Base-by-base conservation (phyloP, 2,888 invertebrate genomes). In the Polietes domitor region DNA sequence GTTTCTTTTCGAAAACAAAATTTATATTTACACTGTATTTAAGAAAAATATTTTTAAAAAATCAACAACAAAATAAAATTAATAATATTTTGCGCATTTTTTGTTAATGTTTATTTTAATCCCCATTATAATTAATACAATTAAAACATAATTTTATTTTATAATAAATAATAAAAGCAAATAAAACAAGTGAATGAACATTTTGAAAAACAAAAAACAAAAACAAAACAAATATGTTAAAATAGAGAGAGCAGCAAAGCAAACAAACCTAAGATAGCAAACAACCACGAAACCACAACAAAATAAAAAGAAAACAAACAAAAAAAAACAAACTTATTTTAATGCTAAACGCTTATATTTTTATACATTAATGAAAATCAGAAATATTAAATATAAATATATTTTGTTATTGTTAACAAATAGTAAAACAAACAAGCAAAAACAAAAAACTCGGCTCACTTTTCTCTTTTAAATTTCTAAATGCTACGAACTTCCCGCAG, bases 401-500 rank as follows among this genome's bases (percentile, higher is more conserved):
- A 77, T 80, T 83, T 83, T 83, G 83, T 83, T 83, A 83, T 83
- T 83, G 83, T 83, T 83, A 81, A 82, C 76, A 84, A 84, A 84
- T 81, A 78, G 75, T 81, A 68, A 71, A 81, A 80, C 58, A 72
- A 77, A 55, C 53, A 28, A 68, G 32, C 47, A 47, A 47, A 65
- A 37, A 65, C 53, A 58, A 15, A 47, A 65, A 28, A 68, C 19
- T 43, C 19, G 7, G 4, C 17, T 68, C 24, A 19, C 37, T 32
- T 37, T 41, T 37, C 41, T 65, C 19, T 37, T 61, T 24, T 1
- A 26, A 61, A 28, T 24, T 47, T 47, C 47, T n/a, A 41, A 47
- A 5, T 47, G 47, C n/a, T 15, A n/a, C n/a, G 37, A 3, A 41
- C 15, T 12, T 47, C n/a, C n/a, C 6, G 15, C n/a, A 47, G 1